phyloP scores from a whole-genome alignment of 2,113 vertebrate species.

The Ptilonorhynchus violaceus region DNA sequence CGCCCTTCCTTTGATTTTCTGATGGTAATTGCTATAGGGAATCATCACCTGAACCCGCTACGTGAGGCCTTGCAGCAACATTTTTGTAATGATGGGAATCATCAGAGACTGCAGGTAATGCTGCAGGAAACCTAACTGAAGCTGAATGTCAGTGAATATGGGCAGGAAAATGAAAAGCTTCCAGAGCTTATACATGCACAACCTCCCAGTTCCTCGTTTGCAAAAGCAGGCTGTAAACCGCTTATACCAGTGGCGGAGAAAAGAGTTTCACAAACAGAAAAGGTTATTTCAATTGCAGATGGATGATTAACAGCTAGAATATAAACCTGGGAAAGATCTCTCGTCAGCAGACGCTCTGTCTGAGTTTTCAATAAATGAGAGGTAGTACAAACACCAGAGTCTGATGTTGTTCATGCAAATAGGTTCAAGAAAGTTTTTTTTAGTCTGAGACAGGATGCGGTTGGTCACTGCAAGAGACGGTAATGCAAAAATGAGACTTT shows the following conservation, averaged over 20 bases:
- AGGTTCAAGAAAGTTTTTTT: background rate
- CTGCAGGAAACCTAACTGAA: background rate
- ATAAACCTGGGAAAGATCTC: background rate
- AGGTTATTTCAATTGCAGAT: background rate
- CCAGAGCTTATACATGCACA: background rate
- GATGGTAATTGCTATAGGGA: background rate
- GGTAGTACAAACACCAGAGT: background rate
- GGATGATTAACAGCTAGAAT: background rate
- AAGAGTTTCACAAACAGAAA: background rate
- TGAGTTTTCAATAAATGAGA: background rate
- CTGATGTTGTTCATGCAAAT: background rate
- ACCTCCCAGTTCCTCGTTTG: accelerated
- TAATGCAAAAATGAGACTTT: background rate
- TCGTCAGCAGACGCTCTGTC: background rate
- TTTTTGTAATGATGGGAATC: background rate
- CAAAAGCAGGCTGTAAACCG: background rate
- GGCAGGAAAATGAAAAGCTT: background rate
- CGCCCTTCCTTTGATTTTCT: background rate
- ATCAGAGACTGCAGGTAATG: background rate
- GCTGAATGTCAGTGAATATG: background rate
- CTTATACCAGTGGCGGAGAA: background rate
- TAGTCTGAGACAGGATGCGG: background rate
- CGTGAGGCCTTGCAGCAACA: background rate
- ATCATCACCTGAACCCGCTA: background rate
- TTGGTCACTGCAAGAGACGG: background rate